Conservation (phyloP, 2,113 vertebrate genomes). For the Rallus limicola region DNA sequence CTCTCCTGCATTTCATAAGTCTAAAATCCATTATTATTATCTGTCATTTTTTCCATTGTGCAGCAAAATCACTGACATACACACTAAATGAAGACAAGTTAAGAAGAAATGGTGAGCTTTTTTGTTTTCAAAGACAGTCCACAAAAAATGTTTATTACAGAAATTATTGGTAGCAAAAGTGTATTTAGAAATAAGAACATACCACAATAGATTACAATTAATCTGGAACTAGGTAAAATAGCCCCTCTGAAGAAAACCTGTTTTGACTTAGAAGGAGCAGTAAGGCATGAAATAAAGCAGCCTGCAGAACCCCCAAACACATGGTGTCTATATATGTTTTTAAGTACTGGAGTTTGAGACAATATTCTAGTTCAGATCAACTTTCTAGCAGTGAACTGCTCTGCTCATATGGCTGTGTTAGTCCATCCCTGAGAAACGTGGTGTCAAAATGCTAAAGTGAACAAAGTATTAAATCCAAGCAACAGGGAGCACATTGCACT, state of each 20-base stretch:
- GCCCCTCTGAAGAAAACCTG: not conserved
- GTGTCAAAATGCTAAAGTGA: not conserved
- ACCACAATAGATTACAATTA: not conserved
- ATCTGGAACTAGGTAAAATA: not conserved
- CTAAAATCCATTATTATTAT: not conserved
- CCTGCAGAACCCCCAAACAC: not conserved
- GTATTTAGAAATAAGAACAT: not conserved
- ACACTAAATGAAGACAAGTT: not conserved
- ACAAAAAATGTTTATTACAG: not conserved
- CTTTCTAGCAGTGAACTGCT: not conserved
- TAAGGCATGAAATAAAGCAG: not conserved
- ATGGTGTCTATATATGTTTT: not conserved
- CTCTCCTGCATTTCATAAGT: not conserved
- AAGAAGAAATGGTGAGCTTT: not conserved
- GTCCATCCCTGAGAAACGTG: fast-evolving
- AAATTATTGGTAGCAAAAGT: not conserved
- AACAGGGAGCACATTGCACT: not conserved
- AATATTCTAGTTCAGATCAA: not conserved
- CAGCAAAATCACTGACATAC: not conserved
- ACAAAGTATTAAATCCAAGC: not conserved
- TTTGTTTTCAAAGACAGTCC: not conserved
- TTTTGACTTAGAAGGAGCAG: not conserved
- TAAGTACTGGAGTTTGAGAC: not conserved
- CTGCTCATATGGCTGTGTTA: not conserved
- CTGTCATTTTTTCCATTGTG: not conserved